Percentiles rank a stretch among this genome's conserved stretches.
Evolutionary conservation across 1,140 invertebrate genomes (phyloP).

Genomic region (Sarcophaga bullata): DNA sequence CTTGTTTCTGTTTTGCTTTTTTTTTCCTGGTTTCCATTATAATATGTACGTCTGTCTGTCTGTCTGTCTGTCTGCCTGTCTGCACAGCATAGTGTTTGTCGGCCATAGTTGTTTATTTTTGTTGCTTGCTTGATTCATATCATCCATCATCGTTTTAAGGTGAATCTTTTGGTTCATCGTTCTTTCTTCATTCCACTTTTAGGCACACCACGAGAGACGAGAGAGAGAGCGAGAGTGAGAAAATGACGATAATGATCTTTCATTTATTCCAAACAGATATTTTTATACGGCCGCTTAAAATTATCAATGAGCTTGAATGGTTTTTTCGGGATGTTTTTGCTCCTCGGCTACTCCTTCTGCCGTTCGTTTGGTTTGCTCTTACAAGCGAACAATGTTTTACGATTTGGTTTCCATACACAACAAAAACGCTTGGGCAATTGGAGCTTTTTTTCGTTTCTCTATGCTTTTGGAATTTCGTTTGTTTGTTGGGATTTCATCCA

Average conservation of each 20-base stretch:
- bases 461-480: slow-evolving; percentile 14
- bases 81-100: neutral
- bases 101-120: neutral
- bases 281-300: slow-evolving; percentile 66
- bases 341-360: no score
- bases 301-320: slow-evolving; percentile 60
- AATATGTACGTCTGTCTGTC: neutral
- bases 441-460: slow-evolving; percentile 11
- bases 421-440: slow-evolving; percentile 23
- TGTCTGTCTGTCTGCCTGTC: neutral
- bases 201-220: neutral
- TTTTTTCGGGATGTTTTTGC: slow-evolving; percentile 29
- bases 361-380: neutral
- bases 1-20: neutral
- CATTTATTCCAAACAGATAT: slow-evolving; percentile 57
- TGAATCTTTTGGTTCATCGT: slow-evolving; percentile 61
- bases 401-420: neutral
- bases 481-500: neutral
- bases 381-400: neutral
- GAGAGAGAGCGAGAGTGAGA: no score
- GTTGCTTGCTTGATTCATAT: slow-evolving; percentile 7
- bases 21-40: neutral
- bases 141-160: slow-evolving; percentile 46
- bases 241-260: slow-evolving; percentile 48
- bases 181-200: slow-evolving; percentile 22